Conservation (phyloP, 2,113 vertebrate genomes). For the Syngnathus floridae region DNA sequence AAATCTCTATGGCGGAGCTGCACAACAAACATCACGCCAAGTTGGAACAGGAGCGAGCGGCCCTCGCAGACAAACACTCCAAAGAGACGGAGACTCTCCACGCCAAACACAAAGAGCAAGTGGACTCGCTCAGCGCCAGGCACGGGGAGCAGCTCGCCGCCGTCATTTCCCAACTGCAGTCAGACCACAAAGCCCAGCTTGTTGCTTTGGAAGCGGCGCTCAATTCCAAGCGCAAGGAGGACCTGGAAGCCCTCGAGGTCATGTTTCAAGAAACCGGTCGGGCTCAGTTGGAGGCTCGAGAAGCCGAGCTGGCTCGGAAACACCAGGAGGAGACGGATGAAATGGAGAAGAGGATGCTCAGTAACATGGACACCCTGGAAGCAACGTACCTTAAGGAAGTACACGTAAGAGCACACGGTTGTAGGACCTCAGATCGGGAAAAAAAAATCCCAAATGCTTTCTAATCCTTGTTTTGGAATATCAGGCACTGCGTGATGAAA, state of each 20-base stretch:
- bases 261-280: conserved; percentile 56
- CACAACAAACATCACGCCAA: conserved; percentile 51
- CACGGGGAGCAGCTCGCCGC: conserved; percentile 51
- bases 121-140: conserved; percentile 54
- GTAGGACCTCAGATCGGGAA: background rate
- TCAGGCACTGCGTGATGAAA: conserved; percentile 67
- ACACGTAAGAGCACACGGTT: conserved; percentile 66
- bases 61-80: conserved; percentile 31
- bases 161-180: conserved; percentile 31
- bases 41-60: conserved; percentile 34
- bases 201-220: conserved; percentile 58
- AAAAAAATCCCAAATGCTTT: background rate
- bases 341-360: conserved; percentile 74
- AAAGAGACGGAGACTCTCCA: conserved; percentile 43
- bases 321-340: conserved; percentile 73
- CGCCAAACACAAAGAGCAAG: conserved; percentile 51
- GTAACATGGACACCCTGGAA: conserved; percentile 81
- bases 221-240: conserved; percentile 55
- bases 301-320: conserved; percentile 64
- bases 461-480: background rate
- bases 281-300: conserved; percentile 65
- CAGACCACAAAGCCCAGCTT: conserved; percentile 52
- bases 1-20: conserved; percentile 65
- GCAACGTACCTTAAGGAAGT: conserved; percentile 79
- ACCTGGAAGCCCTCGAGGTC: conserved; percentile 59